These are phyloP conservation scores for Loriculus beryllinus DNA, from an alignment of 2,797 vertebrate species.

Conservation along the genomic window DNA sequence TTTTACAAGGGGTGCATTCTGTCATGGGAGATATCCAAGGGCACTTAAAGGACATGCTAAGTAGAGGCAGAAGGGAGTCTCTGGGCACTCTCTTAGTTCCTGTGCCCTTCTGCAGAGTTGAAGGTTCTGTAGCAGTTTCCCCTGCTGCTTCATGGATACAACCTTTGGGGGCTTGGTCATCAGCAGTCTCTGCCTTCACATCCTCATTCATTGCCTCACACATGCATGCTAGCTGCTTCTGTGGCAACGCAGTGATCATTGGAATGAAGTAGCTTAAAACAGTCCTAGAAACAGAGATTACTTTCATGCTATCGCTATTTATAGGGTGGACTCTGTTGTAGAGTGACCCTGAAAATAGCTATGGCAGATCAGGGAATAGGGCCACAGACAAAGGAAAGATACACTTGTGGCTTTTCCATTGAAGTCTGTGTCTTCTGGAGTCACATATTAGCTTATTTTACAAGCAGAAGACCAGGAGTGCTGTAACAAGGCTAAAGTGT, in stretches of 20 bases:
- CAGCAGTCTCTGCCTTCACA: neutral
- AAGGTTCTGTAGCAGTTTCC: neutral
- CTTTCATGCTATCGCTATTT: neutral
- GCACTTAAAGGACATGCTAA: rapidly evolving
- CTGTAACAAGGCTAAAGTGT: neutral
- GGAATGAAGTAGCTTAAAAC: neutral
- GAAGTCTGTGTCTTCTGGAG: neutral
- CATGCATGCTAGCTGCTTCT: neutral
- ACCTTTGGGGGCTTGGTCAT: neutral
- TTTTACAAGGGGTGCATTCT: neutral
- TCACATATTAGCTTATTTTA: neutral
- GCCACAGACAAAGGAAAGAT: neutral
- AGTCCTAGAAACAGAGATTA: neutral
- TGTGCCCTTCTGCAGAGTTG: neutral
- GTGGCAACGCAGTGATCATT: neutral
- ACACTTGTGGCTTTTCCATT: neutral
- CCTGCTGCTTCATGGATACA: neutral
- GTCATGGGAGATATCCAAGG: neutral
- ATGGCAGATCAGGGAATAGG: neutral
- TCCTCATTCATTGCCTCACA: neutral
- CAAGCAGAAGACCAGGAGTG: neutral
- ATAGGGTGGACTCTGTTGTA: neutral
- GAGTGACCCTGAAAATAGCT: neutral
- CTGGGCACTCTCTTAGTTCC: neutral
- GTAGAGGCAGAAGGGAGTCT: neutral